phyloP scores from a whole-genome alignment of 1,140 invertebrate species.

The Lamellibrachia luymesi region DNA sequence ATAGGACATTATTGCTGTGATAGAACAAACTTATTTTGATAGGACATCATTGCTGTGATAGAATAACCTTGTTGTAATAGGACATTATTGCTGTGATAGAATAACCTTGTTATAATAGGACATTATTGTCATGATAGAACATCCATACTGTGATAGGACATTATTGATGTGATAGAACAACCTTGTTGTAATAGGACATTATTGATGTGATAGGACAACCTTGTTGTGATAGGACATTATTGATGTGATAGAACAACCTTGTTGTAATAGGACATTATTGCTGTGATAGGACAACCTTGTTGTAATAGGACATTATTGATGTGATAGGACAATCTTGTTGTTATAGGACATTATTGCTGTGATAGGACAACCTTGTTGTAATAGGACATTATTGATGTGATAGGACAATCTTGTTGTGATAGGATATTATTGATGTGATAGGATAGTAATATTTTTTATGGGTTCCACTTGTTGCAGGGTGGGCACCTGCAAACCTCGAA shows the following conservation, averaged over 20 bases:
- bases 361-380: not conserved
- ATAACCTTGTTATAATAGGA: too few relatives aligned
- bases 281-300: not conserved
- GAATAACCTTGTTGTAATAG: not conserved
- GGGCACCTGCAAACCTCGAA: not conserved
- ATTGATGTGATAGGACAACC: too few relatives aligned
- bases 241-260: not conserved
- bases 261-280: not conserved
- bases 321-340: not conserved
- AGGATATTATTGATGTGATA: not conserved
- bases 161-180: too few relatives aligned
- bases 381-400: too few relatives aligned
- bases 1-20: not conserved
- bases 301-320: not conserved
- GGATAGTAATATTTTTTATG: not conserved
- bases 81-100: too few relatives aligned
- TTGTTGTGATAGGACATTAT: not conserved
- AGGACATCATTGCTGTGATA: too few relatives aligned
- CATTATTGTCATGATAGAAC: too few relatives aligned
- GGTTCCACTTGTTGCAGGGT: not conserved
- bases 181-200: too few relatives aligned
- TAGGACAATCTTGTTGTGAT: not conserved
- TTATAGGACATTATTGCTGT: not conserved
- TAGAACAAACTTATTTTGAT: not conserved
- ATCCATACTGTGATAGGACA: too few relatives aligned